Conservation (phyloP, 2,888 invertebrate genomes). For the Anoncus sp. region DNA sequence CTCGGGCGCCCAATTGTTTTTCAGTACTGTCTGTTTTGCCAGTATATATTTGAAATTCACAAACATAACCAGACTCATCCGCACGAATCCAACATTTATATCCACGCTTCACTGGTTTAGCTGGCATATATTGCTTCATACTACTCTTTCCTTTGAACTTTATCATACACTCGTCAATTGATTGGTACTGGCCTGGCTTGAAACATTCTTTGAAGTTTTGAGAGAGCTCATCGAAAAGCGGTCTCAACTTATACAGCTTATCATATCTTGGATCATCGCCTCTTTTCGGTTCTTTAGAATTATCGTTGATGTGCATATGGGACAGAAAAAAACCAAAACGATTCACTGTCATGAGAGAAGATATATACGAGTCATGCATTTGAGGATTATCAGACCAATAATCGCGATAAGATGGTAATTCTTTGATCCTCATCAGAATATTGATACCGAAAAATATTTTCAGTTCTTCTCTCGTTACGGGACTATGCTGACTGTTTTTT, state of each 20-base stretch:
- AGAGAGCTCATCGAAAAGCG: conserved; percentile 62
- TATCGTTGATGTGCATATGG: conserved; percentile 10
- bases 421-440: conserved; percentile 28
- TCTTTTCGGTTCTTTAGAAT: conserved; percentile 2
- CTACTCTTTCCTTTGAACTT: conserved; percentile 62
- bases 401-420: conserved; percentile 17
- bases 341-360: too few relatives aligned
- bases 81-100: conserved; percentile 41
- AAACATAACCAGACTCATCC: conserved; percentile 15
- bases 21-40: conserved; percentile 68
- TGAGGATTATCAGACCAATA: too few relatives aligned
- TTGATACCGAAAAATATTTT: conserved; percentile 24
- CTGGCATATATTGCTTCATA: conserved; percentile 43
- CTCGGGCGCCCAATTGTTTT: conserved; percentile 68
- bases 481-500: too few relatives aligned
- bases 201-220: conserved; percentile 58
- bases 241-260: conserved; percentile 69
- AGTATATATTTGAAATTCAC: conserved; percentile 72
- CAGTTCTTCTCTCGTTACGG: conserved; percentile 1
- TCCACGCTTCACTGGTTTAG: conserved; percentile 49
- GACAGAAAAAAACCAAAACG: conserved; percentile 4
- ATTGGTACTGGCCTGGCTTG: conserved; percentile 54
- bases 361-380: too few relatives aligned
- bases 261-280: conserved; percentile 65
- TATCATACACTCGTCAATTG: conserved; percentile 71